Conservation (phyloP, 2,888 invertebrate species). For the Gastrophysa polygoni region DNA sequence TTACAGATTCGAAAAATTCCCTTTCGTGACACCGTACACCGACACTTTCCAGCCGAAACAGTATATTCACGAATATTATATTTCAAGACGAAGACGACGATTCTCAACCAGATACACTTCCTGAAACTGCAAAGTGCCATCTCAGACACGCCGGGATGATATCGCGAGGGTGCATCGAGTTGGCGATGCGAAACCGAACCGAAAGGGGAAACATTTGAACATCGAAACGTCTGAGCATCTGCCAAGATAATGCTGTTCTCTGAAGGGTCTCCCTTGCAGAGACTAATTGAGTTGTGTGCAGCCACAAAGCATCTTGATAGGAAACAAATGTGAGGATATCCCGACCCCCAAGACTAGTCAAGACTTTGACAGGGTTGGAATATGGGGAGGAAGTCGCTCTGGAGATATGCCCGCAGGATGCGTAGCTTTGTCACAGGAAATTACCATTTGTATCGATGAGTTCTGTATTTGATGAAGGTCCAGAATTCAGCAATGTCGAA, state of each 20-base stretch:
- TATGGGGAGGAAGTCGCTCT: conserved; percentile 11
- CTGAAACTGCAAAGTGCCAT: conserved; percentile 27
- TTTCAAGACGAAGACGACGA: background rate
- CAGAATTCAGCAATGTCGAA: background rate
- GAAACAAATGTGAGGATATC: conserved; percentile 48
- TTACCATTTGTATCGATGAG: background rate
- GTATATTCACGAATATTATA: too few species aligned
- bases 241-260: conserved; percentile 48
- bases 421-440: background rate
- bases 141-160: conserved; percentile 20
- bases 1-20: too few species aligned
- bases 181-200: conserved; percentile 43
- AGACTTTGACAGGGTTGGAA: conserved; percentile 41
- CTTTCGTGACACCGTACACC: too few species aligned
- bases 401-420: background rate
- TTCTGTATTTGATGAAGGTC: background rate
- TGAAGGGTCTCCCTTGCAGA: conserved; percentile 46
- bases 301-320: conserved; percentile 45
- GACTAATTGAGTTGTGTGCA: conserved; percentile 54
- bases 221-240: conserved; percentile 41
- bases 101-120: conserved; percentile 18
- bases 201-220: conserved; percentile 31
- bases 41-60: too few species aligned
- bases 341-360: conserved; percentile 42
- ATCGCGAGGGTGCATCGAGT: conserved; percentile 32